These are phyloP conservation scores for Miniopterus natalensis DNA, from an alignment of 2,113 vertebrate genomes.

Conservation along the genomic window DNA sequence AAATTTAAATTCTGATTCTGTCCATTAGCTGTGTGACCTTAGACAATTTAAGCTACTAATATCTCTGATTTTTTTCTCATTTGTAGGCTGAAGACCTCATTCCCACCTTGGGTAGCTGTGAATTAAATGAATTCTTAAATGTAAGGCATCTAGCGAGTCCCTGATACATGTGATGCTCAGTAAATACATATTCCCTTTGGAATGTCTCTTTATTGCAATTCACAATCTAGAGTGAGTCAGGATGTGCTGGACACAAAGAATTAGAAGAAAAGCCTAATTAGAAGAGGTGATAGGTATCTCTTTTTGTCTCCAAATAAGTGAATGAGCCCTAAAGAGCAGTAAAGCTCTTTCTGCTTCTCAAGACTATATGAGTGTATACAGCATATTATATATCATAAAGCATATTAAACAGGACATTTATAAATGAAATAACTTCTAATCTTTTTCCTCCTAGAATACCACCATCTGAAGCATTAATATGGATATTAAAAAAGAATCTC, in stretches of 20 bases:
- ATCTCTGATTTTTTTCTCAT: neutral
- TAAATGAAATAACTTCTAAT: neutral
- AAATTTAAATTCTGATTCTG: constrained; percentile 36
- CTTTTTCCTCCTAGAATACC: neutral
- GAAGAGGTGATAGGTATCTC: neutral
- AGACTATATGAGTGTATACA: neutral
- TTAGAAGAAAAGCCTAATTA: neutral
- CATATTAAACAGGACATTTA: neutral
- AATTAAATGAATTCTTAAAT: constrained; percentile 43
- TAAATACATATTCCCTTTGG: neutral
- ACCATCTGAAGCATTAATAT: constrained; percentile 33
- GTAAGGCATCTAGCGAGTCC: neutral
- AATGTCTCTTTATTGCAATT: neutral
- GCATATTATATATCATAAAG: neutral
- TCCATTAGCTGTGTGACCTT: neutral
- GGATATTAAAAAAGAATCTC: neutral
- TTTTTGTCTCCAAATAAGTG: constrained; percentile 14
- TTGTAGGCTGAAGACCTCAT: neutral
- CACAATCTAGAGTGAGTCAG: neutral
- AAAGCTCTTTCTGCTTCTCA: neutral
- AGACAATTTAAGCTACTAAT: constrained; percentile 21
- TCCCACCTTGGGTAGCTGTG: neutral
- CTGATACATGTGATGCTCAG: neutral
- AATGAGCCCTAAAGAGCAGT: neutral
- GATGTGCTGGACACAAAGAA: neutral